These are phyloP conservation scores for Tamandua tetradactyla DNA, from an alignment of 2,797 vertebrate genomes.

Conservation along the genomic window DNA sequence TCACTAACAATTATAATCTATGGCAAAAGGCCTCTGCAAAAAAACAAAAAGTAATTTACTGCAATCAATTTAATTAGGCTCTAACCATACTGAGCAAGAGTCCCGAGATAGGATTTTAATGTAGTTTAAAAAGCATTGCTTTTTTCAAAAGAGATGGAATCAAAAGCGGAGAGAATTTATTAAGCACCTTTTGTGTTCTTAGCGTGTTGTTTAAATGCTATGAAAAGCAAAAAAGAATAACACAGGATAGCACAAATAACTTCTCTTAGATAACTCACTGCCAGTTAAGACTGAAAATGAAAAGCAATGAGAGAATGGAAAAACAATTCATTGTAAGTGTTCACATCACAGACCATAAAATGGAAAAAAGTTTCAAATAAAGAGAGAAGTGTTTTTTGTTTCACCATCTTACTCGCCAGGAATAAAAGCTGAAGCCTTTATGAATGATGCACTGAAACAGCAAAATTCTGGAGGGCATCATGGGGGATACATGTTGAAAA, in stretches of 20 bases:
- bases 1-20: not conserved
- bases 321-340: not conserved
- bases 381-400: not conserved
- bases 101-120: not conserved
- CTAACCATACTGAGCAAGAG: not conserved
- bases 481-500: not conserved
- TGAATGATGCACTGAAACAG: not conserved
- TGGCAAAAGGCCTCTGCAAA: not conserved
- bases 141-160: not conserved
- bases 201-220: not conserved
- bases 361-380: conserved; percentile 3
- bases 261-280: not conserved
- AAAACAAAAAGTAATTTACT: not conserved
- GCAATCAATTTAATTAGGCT: not conserved
- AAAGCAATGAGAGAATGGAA: not conserved
- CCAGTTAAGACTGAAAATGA: not conserved
- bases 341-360: not conserved
- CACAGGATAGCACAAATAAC: too few species aligned
- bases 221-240: conserved; percentile 19
- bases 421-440: not conserved
- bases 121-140: not conserved
- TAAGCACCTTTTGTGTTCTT: not conserved
- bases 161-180: conserved; percentile 27
- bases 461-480: not conserved
- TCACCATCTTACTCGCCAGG: not conserved